phyloP scores from a whole-genome alignment of 2,888 invertebrate species.

The Athrips mouffetella region DNA sequence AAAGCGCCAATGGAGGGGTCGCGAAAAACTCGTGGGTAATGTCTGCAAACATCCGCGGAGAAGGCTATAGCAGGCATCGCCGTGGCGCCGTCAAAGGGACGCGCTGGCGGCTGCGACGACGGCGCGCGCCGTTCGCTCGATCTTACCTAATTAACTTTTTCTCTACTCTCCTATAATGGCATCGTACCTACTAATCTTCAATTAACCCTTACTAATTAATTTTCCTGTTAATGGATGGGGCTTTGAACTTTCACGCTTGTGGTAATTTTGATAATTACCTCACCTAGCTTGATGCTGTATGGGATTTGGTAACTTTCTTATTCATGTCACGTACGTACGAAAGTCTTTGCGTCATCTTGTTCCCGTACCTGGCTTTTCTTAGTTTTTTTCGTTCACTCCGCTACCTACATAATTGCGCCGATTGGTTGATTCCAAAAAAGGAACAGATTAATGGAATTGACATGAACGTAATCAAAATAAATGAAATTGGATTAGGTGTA shows the following conservation, averaged over 20 bases:
- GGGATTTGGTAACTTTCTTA: too few relatives aligned
- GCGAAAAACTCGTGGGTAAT: too few relatives aligned
- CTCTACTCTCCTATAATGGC: conserved; percentile 21
- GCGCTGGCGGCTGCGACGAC: conserved; percentile 14
- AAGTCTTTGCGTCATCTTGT: too few relatives aligned
- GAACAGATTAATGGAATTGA: neutral
- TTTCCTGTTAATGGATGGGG: conserved; percentile 8
- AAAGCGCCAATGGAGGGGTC: too few relatives aligned
- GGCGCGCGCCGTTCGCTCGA: conserved; percentile 13
- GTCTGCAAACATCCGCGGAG: neutral
- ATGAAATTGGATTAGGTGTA: conserved; percentile 2
- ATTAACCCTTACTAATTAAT: conserved; percentile 19
- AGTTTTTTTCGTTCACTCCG: too few relatives aligned
- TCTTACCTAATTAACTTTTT: conserved; percentile 30
- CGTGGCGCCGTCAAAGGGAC: too few relatives aligned
- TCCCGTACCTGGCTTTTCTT: neutral
- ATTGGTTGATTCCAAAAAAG: neutral
- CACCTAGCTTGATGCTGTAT: too few relatives aligned
- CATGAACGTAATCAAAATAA: neutral
- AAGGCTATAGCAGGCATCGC: too few relatives aligned
- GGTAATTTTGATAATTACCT: neutral
- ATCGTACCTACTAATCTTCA: conserved; percentile 25
- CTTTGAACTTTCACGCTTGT: neutral
- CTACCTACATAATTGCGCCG: neutral
- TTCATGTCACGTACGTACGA: too few relatives aligned